These are phyloP conservation scores for Sinopyrophorus schimmeli DNA, from an alignment of 2,888 invertebrate genomes.

Conservation along the genomic window DNA sequence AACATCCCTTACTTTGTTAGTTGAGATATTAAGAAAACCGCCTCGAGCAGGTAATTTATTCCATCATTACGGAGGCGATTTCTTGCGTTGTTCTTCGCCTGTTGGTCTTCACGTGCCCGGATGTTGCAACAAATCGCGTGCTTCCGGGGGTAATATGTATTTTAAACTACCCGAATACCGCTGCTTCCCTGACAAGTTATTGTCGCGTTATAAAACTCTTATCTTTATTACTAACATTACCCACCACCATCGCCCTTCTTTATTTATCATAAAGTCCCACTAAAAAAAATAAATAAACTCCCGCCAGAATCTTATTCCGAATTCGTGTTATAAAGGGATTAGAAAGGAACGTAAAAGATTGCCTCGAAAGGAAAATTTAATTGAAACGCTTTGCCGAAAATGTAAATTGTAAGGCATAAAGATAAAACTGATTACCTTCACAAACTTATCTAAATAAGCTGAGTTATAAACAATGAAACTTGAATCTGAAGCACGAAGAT, in stretches of 20 bases:
- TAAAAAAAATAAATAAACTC: too few species aligned
- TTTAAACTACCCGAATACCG: conserved; percentile 18
- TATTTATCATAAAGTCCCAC: too few species aligned
- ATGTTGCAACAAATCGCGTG: conserved; percentile 25
- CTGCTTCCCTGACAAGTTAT: conserved; percentile 15
- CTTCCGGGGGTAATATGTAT: conserved; percentile 20
- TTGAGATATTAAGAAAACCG: conserved; percentile 42
- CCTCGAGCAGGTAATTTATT: conserved; percentile 36
- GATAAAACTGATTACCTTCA: conserved; percentile 2
- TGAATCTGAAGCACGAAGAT: too few species aligned
- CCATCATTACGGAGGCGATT: conserved; percentile 32
- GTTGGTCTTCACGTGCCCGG: conserved; percentile 27
- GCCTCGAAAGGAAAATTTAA: too few species aligned
- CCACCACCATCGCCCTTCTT: too few species aligned
- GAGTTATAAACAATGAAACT: neutral
- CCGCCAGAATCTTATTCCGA: too few species aligned
- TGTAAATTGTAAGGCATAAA: conserved; percentile 5
- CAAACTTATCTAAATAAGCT: conserved; percentile 1
- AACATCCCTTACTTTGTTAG: conserved; percentile 42
- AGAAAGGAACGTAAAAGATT: too few species aligned
- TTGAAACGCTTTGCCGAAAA: too few species aligned
- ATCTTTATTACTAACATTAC: conserved; percentile 21
- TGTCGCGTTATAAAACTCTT: conserved; percentile 15
- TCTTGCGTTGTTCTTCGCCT: conserved; percentile 23
- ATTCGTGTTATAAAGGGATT: too few species aligned